Percentiles rank a stretch among this genome's conserved stretches.
These are phyloP conservation scores for Eupeodes latifasciatus DNA, from an alignment of 2,888 invertebrate species.

Conservation along the genomic window DNA sequence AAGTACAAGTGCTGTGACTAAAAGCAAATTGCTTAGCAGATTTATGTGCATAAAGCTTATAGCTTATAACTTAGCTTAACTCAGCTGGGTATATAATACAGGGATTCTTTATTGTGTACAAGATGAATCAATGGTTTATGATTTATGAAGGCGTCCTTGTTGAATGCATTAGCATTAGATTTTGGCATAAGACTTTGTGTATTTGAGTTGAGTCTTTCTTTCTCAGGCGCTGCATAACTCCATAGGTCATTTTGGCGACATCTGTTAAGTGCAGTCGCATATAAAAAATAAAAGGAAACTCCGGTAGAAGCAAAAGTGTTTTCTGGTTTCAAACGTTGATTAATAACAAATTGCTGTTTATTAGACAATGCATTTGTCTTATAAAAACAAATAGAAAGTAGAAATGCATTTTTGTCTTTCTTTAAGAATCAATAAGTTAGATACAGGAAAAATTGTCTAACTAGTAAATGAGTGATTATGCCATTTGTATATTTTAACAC, in stretches of 20 bases:
- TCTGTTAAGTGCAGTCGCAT: constrained; percentile 54
- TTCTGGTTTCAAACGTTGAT: neutral
- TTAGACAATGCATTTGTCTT: neutral
- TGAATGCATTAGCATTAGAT: constrained; percentile 71
- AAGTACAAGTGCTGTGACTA: neutral
- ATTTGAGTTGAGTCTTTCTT: neutral
- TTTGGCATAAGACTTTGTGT: constrained; percentile 58
- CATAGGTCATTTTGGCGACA: constrained; percentile 29
- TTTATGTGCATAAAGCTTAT: constrained; percentile 14
- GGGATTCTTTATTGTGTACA: constrained; percentile 37
- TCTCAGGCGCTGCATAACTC: neutral
- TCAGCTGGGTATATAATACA: neutral
- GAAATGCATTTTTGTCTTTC: neutral
- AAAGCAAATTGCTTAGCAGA: constrained; percentile 36
- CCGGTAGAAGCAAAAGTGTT: neutral
- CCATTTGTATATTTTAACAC: too few relatives aligned
- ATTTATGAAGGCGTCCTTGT: constrained; percentile 71
- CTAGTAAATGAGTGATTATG: too few relatives aligned
- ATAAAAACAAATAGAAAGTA: neutral
- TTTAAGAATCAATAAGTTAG: neutral
- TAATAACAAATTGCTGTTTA: neutral
- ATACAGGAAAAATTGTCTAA: too few relatives aligned
- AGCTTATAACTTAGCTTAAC: too few relatives aligned
- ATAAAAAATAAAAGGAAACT: neutral
- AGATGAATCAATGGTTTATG: constrained; percentile 60